Evolutionary conservation across 2,113 vertebrate genomes (phyloP).

Genomic region (Callionymus lyra): DNA sequence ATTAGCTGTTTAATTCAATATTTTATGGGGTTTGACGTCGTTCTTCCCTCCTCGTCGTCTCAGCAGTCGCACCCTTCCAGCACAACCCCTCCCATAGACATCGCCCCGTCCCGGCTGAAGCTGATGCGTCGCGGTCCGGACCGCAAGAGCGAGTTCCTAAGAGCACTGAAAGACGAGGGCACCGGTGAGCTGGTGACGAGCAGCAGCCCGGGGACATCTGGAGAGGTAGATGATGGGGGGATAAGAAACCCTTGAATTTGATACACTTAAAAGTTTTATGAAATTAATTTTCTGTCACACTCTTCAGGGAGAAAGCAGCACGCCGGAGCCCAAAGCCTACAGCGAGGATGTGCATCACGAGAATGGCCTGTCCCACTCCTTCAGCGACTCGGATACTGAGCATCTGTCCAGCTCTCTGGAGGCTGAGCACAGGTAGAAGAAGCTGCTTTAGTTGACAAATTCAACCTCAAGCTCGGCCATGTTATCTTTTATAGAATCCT

Average conservation of each 20-base stretch:
- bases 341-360: constrained; percentile 83
- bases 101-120: constrained; percentile 85
- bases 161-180: constrained; percentile 87
- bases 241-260: no score
- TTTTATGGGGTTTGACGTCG: no score
- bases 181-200: constrained; percentile 80
- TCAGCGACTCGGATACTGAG: constrained; percentile 80
- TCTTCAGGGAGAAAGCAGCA: constrained; percentile 71
- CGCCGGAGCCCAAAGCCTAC: constrained; percentile 87
- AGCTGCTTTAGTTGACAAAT: neutral
- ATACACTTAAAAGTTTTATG: no score
- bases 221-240: constrained; percentile 75
- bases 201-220: constrained; percentile 77
- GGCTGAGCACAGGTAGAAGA: constrained; percentile 87
- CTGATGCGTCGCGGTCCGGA: constrained; percentile 90
- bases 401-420: constrained; percentile 93
- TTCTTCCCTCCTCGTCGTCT: neutral
- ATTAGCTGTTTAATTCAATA: no score
- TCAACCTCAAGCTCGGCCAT: no score
- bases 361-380: constrained; percentile 85
- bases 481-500: no score
- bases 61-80: constrained; percentile 80
- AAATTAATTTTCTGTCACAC: neutral
- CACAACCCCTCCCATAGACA: constrained; percentile 93
- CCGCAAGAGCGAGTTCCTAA: constrained; percentile 93